Conservation (phyloP, 1,140 invertebrate genomes). For the Drosophila kurseongensis region DNA sequence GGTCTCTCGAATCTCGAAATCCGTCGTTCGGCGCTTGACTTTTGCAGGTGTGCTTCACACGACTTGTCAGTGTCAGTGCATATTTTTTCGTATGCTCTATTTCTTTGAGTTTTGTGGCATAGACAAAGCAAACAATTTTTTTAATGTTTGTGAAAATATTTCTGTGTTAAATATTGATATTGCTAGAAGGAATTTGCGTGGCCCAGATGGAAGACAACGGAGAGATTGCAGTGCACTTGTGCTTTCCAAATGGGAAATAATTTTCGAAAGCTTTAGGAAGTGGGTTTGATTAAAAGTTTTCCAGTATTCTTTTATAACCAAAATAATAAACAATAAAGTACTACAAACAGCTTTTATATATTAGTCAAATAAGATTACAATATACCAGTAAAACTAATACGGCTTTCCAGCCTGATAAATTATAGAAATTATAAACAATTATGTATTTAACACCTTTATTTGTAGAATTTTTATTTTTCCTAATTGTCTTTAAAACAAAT, state of each 20-base stretch:
- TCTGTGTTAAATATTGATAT: conserved; percentile 51
- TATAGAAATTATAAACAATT: no score
- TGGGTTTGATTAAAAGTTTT: no score
- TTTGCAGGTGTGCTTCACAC: conserved; percentile 82
- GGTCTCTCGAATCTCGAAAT: conserved; percentile 53
- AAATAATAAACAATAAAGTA: no score
- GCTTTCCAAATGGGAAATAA: background rate
- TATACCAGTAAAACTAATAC: no score
- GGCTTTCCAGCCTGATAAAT: no score
- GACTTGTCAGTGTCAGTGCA: conserved; percentile 78
- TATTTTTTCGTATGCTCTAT: conserved; percentile 44
- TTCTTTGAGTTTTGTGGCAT: conserved; percentile 24
- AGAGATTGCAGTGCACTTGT: conserved; percentile 8
- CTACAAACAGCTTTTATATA: no score
- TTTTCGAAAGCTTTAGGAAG: background rate
- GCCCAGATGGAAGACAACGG: conserved; percentile 10
- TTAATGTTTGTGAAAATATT: conserved; percentile 29
- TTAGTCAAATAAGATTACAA: no score
- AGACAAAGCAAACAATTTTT: conserved; percentile 32
- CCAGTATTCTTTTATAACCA: no score
- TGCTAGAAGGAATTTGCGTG: conserved; percentile 30
- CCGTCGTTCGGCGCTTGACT: conserved; percentile 57
- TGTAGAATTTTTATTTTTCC: no score
- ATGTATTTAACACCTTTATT: no score
- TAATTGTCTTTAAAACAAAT: no score